Base-by-base conservation (phyloP, 2,797 vertebrate genomes). In the Pantherophis alleghaniensis region DNA sequence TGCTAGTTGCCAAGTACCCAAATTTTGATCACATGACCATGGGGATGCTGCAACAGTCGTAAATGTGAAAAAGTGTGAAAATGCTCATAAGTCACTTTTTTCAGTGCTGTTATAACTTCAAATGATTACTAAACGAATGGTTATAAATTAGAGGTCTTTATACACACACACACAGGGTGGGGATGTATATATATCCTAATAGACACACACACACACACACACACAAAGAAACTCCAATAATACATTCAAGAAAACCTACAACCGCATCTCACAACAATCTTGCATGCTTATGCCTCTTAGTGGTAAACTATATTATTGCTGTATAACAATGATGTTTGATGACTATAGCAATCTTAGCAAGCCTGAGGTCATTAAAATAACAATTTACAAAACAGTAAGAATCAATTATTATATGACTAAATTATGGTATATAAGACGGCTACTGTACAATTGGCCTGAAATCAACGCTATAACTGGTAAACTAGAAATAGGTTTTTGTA, bases 241-340 rank as follows among this genome's bases (percentile, higher is more conserved):
- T 59, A 59, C 22, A 24, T 47, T 90, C 55, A 7, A 1, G 92
- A 74, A 2, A 60, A 56, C 1, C 1, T 3, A 92, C 79, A 83
- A 87, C 2, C 0, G 1, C n/a, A 7, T 28, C 24, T n/a, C 0
- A 7, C 10, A 0, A 2, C 7, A 37, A 4, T 53, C 37, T 2
- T 95, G 95, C 69, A 61, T 88, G 93, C 91, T 94, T 90, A 66
- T 53, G 90, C 96, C 96, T 95, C 95, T 91, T 94, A 86, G 96
- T 94, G 96, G 96, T 42, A 14, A 94, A 47, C 57, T 28, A 0
- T 3, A 86, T n/a, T 69, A 90, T 87, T 94, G 32, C 83, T 0
- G 61, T 66, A 13, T 18, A 55, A 42, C 22, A n/a, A 37, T 47
- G 6, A 0, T 13, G 24, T 16, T 37, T 22, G 18, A 83, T 51